These are phyloP conservation scores for Operophtera brumata DNA, from an alignment of 2,888 invertebrate species.

Conservation along the genomic window DNA sequence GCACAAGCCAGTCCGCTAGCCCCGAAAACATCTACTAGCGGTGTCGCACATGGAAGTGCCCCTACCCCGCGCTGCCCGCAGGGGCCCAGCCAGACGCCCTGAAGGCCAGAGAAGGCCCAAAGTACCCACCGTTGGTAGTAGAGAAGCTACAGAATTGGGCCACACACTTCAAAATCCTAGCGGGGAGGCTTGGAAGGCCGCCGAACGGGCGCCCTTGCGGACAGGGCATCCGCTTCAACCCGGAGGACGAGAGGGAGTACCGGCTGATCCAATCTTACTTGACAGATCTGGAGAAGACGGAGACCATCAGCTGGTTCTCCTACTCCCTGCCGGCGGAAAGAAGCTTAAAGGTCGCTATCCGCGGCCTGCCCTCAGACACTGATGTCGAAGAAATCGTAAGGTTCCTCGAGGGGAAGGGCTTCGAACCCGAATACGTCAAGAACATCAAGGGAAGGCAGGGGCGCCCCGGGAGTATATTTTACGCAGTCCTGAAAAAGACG, in stretches of 20 bases:
- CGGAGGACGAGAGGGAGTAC: not conserved
- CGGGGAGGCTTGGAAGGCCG: not conserved
- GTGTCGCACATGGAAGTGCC: too few species aligned
- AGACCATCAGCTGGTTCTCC: not conserved
- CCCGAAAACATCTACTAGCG: too few species aligned
- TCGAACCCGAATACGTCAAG: not conserved
- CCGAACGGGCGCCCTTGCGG: slow-evolving; percentile 7
- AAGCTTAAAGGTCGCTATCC: not conserved
- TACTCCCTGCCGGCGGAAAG: slow-evolving; percentile 3
- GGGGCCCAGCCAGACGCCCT: not conserved
- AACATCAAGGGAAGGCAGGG: slow-evolving; percentile 4
- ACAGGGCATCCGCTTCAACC: slow-evolving; percentile 5
- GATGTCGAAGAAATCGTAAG: not conserved
- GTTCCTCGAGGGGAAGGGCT: not conserved
- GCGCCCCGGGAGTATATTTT: slow-evolving; percentile 26
- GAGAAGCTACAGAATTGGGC: slow-evolving; percentile 7
- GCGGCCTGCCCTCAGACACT: not conserved
- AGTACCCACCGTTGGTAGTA: slow-evolving; percentile 5
- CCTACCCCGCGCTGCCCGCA: not conserved
- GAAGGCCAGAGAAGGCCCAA: not conserved
- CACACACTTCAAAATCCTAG: not conserved
- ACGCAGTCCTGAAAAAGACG: slow-evolving; percentile 19
- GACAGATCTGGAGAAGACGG: not conserved
- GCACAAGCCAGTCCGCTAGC: too few species aligned
- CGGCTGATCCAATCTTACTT: not conserved